phyloP scores from a whole-genome alignment of 2,113 vertebrate species.

The Brachyhypopomus gauderio region DNA sequence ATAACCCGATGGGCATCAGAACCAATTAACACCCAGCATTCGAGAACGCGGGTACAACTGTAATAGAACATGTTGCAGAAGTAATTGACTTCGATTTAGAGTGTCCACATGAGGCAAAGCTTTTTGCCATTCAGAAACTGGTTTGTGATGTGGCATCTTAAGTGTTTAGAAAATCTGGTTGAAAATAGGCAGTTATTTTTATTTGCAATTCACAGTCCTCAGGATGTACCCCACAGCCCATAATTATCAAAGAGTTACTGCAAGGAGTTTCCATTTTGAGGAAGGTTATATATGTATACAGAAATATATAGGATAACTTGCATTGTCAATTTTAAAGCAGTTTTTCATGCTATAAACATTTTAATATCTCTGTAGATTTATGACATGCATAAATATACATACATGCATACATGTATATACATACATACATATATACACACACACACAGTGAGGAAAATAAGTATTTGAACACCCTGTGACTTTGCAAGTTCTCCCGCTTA shows the following conservation, averaged over 20 bases:
- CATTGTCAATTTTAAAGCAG: no score
- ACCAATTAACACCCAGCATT: not conserved
- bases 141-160: slow-evolving; percentile 14
- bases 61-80: slow-evolving; percentile 9
- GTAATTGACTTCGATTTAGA: slow-evolving; percentile 36
- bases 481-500: no score
- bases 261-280: not conserved
- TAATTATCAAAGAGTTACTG: not conserved
- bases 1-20: slow-evolving; percentile 1
- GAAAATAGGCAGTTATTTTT: not conserved
- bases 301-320: no score
- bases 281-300: no score
- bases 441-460: no score
- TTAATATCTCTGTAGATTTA: no score
- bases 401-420: no score
- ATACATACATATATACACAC: no score
- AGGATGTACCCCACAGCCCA: not conserved
- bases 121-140: not conserved
- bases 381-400: no score
- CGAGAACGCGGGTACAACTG: not conserved
- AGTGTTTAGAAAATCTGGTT: slow-evolving; percentile 8
- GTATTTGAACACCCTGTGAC: no score
- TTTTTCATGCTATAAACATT: no score
- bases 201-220: not conserved
- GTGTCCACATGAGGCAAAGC: not conserved